Evolutionary conservation across 2,797 vertebrate genomes (phyloP).

Genomic region (Acrossocheilus wenchowensis): DNA sequence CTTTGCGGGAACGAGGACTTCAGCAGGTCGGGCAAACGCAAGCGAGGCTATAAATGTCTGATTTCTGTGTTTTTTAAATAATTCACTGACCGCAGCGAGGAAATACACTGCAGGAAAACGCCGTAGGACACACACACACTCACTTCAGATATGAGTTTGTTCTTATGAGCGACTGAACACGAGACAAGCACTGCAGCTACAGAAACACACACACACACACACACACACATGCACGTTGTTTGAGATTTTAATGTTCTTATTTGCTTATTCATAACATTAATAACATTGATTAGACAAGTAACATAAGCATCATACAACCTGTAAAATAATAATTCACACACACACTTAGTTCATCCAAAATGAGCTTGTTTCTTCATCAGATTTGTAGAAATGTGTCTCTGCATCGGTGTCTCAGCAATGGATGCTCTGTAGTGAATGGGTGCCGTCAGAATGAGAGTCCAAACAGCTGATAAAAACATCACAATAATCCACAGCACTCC

Average conservation of each 20-base stretch:
- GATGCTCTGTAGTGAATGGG: not conserved
- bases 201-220: not conserved
- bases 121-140: not conserved
- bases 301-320: no score
- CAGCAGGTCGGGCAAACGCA: not conserved
- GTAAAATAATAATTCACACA: no score
- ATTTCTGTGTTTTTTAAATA: constrained; percentile 7
- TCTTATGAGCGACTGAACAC: not conserved
- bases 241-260: no score
- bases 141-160: not conserved
- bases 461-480: not conserved
- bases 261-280: no score
- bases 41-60: not conserved
- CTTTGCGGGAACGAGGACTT: not conserved
- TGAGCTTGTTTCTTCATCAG: no score
- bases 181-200: not conserved
- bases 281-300: no score
- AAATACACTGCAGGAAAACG: not conserved
- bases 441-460: not conserved
- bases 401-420: no score
- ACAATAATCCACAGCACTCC: not conserved
- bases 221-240: no score
- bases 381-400: no score
- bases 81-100: not conserved
- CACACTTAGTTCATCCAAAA: no score